phyloP scores from a whole-genome alignment of 2,888 invertebrate genomes.

The Pimpla rufipes region DNA sequence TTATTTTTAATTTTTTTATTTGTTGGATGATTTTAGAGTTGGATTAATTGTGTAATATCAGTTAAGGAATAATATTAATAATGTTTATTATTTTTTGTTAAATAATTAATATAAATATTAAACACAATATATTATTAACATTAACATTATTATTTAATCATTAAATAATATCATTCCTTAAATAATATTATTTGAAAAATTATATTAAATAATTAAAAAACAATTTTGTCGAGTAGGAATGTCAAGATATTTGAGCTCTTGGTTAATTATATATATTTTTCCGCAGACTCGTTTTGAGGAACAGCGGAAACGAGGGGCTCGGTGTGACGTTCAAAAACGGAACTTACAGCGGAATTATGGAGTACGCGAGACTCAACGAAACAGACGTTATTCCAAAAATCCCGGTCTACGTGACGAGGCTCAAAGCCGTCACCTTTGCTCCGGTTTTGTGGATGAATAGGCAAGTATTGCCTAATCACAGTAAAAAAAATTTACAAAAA shows the following conservation, averaged over 20 bases:
- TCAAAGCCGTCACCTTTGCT: conserved; percentile 45
- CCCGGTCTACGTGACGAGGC: conserved; percentile 20
- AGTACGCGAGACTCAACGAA: conserved; percentile 44
- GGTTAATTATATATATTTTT: background rate
- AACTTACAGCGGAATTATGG: conserved; percentile 57
- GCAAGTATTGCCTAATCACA: conserved; percentile 54
- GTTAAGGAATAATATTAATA: background rate
- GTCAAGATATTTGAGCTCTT: background rate
- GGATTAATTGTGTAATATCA: background rate
- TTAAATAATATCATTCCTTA: too few species aligned
- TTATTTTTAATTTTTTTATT: too few species aligned
- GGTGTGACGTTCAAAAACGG: conserved; percentile 4
- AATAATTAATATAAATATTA: too few species aligned
- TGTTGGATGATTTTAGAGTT: too few species aligned
- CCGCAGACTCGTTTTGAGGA: conserved; percentile 22
- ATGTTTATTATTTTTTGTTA: background rate
- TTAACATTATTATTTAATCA: too few species aligned
- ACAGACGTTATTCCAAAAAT: conserved; percentile 59
- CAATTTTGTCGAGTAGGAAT: background rate
- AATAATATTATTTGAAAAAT: background rate
- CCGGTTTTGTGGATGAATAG: conserved; percentile 64
- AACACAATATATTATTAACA: too few species aligned
- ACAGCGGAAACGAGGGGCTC: background rate
- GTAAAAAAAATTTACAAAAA: too few species aligned
- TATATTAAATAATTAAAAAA: background rate